Conservation (phyloP, 2,797 vertebrate genomes). For the Propithecus deckenii region DNA sequence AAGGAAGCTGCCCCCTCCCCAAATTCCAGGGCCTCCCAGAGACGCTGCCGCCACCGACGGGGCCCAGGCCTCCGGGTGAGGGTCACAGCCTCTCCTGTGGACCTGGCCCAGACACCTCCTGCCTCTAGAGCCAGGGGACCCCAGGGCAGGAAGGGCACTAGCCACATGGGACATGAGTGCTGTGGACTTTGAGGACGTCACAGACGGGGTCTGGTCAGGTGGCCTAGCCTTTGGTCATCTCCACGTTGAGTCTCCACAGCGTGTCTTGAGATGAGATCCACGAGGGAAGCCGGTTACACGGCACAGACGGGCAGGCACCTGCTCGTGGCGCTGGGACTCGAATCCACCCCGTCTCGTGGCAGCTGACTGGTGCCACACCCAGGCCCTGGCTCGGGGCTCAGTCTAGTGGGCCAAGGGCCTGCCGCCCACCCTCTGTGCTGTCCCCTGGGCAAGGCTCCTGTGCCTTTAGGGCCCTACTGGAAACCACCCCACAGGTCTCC, state of each 20-base stretch:
- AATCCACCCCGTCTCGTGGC: accelerated
- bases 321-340: not conserved
- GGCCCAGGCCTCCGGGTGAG: not conserved
- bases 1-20: not conserved
- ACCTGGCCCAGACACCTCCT: too few relatives aligned
- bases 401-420: not conserved
- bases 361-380: accelerated
- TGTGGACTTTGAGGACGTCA: accelerated
- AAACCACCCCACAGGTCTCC: too few relatives aligned
- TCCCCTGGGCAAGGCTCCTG: accelerated
- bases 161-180: accelerated
- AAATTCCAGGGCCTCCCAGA: not conserved
- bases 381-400: too few relatives aligned
- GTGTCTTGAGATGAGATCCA: not conserved
- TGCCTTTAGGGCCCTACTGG: not conserved
- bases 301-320: accelerated
- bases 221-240: accelerated
- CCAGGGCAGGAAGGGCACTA: not conserved
- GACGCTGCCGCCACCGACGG: accelerated
- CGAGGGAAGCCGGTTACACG: accelerated
- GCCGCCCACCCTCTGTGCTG: not conserved
- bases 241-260: accelerated
- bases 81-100: too few relatives aligned
- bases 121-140: too few relatives aligned
- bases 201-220: not conserved